Conservation (phyloP, 2,113 vertebrate genomes). For the Callaeas wilsoni region DNA sequence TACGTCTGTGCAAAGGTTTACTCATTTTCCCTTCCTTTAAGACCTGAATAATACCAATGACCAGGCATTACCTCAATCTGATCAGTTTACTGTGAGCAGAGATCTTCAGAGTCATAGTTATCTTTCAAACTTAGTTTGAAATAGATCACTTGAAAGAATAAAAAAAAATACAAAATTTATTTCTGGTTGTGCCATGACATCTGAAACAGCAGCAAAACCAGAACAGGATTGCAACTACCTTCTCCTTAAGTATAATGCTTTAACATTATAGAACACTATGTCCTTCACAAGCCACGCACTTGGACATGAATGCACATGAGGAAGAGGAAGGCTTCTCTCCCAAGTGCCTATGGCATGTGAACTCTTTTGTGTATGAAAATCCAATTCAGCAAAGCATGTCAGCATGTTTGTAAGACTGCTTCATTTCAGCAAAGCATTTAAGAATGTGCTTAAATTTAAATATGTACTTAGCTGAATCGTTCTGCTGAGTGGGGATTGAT, state of each 20-base stretch:
- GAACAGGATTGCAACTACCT: neutral
- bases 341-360: neutral
- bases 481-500: conserved; percentile 31
- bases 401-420: neutral
- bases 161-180: neutral
- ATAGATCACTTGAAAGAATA: neutral
- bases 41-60: neutral
- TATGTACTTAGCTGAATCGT: neutral
- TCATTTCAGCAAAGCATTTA: neutral
- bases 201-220: neutral
- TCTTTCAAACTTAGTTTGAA: neutral
- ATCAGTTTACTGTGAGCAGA: neutral
- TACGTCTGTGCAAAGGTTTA: neutral
- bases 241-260: neutral
- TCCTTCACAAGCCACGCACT: neutral
- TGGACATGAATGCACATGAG: neutral
- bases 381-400: neutral
- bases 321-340: neutral
- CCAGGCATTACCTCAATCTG: neutral
- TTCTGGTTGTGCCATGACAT: neutral
- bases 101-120: neutral
- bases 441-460: conserved; percentile 7
- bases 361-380: neutral
- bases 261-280: neutral
- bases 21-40: neutral